Conservation (phyloP, 2,888 invertebrate genomes). For the Sinohyriopsis cumingii region DNA sequence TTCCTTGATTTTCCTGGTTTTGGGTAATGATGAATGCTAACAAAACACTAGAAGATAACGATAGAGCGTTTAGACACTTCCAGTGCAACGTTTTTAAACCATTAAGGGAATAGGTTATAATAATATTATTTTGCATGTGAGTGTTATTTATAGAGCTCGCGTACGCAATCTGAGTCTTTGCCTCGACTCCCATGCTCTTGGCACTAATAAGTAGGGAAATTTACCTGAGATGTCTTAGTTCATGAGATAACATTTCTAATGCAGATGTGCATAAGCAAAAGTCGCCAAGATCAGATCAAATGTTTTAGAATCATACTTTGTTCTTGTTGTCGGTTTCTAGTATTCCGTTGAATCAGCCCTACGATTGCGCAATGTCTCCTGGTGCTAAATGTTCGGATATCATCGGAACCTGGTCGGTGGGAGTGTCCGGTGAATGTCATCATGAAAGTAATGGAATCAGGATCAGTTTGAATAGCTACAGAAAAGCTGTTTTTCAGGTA, state of each 20-base stretch:
- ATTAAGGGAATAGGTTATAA: too few relatives aligned
- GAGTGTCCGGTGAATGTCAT: conserved; percentile 20
- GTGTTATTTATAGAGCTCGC: too few relatives aligned
- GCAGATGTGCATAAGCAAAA: too few relatives aligned
- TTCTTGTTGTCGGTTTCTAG: neutral
- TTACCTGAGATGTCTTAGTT: neutral
- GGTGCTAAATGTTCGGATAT: conserved; percentile 18
- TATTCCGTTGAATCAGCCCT: neutral
- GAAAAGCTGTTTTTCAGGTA: conserved; percentile 23
- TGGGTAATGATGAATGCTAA: too few relatives aligned
- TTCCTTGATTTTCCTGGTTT: too few relatives aligned
- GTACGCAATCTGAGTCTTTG: too few relatives aligned
- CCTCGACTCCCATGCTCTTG: too few relatives aligned
- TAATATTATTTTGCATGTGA: too few relatives aligned
- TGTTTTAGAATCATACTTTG: neutral
- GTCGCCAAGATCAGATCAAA: neutral
- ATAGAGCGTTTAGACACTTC: too few relatives aligned
- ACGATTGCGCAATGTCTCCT: conserved; percentile 21
- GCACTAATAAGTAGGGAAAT: neutral
- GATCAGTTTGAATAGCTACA: conserved; percentile 30
- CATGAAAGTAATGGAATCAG: conserved; percentile 22
- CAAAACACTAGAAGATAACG: too few relatives aligned
- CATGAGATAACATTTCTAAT: too few relatives aligned
- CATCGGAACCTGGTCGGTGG: conserved; percentile 32
- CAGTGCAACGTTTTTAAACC: too few relatives aligned